Evolutionary conservation across 2,888 invertebrate genomes (phyloP).

Genomic region (Monoplex corrugatus): DNA sequence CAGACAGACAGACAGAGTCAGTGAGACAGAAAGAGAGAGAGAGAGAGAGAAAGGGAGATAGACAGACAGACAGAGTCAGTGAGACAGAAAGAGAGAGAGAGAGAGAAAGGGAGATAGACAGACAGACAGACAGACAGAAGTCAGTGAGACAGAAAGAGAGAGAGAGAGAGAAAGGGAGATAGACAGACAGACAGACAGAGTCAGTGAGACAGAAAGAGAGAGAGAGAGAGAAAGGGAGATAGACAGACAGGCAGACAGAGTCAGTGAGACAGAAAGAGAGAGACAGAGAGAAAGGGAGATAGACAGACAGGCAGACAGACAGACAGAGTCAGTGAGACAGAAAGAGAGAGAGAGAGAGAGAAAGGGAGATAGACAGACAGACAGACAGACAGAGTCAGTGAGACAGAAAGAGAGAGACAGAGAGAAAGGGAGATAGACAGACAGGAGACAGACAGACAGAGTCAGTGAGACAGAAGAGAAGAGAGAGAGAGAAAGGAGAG

Average conservation of each 20-base stretch:
- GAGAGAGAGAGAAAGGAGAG: background rate
- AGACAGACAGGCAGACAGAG: too few relatives aligned
- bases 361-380: too few relatives aligned
- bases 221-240: background rate
- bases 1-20: too few relatives aligned
- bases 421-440: background rate
- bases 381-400: background rate
- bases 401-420: conserved; percentile 11
- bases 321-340: background rate
- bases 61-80: too few relatives aligned
- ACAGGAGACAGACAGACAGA: too few relatives aligned
- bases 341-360: too few relatives aligned
- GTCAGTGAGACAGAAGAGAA: background rate
- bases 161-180: background rate
- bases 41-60: background rate
- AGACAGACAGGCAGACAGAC: too few relatives aligned
- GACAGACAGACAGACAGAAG: too few relatives aligned
- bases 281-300: background rate
- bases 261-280: too few relatives aligned
- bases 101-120: background rate
- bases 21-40: background rate
- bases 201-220: conserved; percentile 10
- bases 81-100: conserved; percentile 22
- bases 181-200: background rate
- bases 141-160: background rate